Evolutionary conservation across 2,113 vertebrate species (phyloP).

Genomic region (Cricetomys ansorgei): DNA sequence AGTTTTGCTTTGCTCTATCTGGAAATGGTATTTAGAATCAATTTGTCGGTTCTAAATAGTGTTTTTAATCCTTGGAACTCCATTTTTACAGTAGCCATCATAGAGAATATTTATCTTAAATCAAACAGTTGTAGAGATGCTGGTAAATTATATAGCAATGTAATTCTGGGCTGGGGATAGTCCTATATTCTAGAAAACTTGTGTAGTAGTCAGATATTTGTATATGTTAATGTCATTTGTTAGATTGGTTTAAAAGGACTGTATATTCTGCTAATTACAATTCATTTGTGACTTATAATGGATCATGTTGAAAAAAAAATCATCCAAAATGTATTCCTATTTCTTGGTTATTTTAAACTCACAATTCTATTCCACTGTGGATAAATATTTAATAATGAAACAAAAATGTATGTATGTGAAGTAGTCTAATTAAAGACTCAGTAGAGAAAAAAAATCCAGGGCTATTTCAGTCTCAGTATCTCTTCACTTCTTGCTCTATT

Average conservation of each 20-base stretch:
- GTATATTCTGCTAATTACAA: not conserved
- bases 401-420: not conserved
- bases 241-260: not conserved
- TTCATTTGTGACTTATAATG: not conserved
- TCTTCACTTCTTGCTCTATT: not conserved
- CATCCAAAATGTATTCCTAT: not conserved
- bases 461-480: not conserved
- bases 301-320: not conserved
- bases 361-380: not conserved
- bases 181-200: not conserved
- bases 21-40: not conserved
- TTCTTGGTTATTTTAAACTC: not conserved
- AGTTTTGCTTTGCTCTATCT: not conserved
- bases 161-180: not conserved
- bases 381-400: not conserved
- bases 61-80: not conserved
- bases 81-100: not conserved
- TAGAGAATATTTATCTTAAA: not conserved
- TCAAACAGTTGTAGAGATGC: not conserved
- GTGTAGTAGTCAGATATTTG: not conserved
- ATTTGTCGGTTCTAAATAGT: not conserved
- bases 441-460: not conserved
- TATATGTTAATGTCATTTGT: not conserved
- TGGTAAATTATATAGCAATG: not conserved
- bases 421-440: not conserved